These are phyloP conservation scores for Fulica atra DNA, from an alignment of 2,113 vertebrate genomes.

Conservation along the genomic window DNA sequence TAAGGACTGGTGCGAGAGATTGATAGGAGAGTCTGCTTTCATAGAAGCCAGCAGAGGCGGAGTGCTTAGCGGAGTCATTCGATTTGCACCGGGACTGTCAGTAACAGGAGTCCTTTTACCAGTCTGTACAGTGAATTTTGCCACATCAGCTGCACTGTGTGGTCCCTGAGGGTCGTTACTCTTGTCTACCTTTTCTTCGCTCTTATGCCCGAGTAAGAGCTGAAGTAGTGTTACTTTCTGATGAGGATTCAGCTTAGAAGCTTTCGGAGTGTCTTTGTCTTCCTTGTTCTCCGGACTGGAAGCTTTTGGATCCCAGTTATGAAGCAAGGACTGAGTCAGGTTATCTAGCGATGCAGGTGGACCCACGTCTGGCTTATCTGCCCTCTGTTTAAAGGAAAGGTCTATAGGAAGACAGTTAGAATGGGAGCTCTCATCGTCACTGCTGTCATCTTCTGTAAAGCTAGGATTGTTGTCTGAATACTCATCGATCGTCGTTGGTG, in stretches of 20 bases:
- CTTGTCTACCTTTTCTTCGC: constrained; percentile 84
- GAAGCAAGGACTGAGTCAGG: constrained; percentile 90
- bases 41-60: constrained; percentile 72
- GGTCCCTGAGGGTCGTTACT: constrained; percentile 77
- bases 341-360: constrained; percentile 87
- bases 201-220: constrained; percentile 91
- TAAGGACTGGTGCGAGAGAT: constrained; percentile 77
- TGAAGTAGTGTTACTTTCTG: constrained; percentile 96
- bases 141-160: constrained; percentile 76
- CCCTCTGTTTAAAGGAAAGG: constrained; percentile 88
- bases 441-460: constrained; percentile 90
- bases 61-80: constrained; percentile 80
- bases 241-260: constrained; percentile 85
- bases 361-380: constrained; percentile 73
- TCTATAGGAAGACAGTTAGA: constrained; percentile 96
- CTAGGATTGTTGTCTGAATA: constrained; percentile 91
- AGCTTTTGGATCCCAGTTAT: constrained; percentile 92
- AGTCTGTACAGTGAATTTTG: constrained; percentile 78
- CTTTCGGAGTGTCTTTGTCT: constrained; percentile 82
- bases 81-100: constrained; percentile 74
- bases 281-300: constrained; percentile 77
- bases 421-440: constrained; percentile 93
- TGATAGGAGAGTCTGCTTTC: constrained; percentile 80
- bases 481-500: constrained; percentile 90
- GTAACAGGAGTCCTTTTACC: constrained; percentile 79